Conservation (phyloP, 2,797 vertebrate species). For the Neosilurus hyrtlii region DNA sequence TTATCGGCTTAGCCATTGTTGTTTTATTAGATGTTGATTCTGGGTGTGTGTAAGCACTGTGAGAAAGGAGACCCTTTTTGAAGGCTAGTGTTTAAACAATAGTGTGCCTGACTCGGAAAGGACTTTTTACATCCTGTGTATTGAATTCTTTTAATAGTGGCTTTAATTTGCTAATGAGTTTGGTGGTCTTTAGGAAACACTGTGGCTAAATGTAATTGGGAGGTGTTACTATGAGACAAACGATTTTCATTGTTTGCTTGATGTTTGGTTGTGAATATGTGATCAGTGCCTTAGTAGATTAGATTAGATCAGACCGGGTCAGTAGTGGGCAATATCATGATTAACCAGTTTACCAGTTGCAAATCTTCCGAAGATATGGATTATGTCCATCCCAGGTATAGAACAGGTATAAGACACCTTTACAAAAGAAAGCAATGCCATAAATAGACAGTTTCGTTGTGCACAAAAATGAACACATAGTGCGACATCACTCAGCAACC, state of each 20-base stretch:
- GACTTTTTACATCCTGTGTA: slow-evolving; percentile 30
- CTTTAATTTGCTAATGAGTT: slow-evolving; percentile 43
- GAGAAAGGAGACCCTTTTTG: slow-evolving; percentile 16
- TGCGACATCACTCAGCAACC: neutral
- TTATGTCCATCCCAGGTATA: neutral
- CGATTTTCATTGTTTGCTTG: neutral
- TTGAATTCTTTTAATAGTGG: slow-evolving; percentile 36
- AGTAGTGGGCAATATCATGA: neutral
- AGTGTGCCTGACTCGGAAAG: slow-evolving; percentile 8
- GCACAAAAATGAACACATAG: neutral
- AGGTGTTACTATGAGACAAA: slow-evolving; percentile 44
- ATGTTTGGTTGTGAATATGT: neutral
- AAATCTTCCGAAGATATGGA: neutral
- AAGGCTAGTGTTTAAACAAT: slow-evolving; percentile 24
- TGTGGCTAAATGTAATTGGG: slow-evolving; percentile 49
- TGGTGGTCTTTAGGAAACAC: slow-evolving; percentile 37
- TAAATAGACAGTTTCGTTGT: neutral
- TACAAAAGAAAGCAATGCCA: neutral
- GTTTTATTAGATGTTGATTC: slow-evolving; percentile 35
- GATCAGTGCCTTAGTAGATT: neutral
- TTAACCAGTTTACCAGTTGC: neutral
- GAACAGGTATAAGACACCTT: neutral
- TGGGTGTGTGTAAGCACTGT: neutral
- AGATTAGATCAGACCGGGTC: neutral
- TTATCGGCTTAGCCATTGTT: slow-evolving; percentile 36